phyloP scores from a whole-genome alignment of 2,888 invertebrate genomes.

The Lasiommata megera region DNA sequence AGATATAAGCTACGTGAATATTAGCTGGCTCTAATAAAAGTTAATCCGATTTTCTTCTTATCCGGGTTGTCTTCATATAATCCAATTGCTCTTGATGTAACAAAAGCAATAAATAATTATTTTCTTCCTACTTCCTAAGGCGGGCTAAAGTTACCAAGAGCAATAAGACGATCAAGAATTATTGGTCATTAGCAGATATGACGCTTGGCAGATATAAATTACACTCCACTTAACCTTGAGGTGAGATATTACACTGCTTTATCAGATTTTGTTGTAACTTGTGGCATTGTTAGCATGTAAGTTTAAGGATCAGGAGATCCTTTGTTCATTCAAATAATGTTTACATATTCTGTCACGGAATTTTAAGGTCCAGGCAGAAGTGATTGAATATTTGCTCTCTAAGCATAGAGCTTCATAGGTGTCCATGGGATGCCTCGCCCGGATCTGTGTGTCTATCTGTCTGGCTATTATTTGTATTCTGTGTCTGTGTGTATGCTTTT shows the following conservation, averaged over 20 bases:
- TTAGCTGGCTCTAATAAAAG: neutral
- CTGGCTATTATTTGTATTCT: too few species aligned
- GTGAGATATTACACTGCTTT: neutral
- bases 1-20: neutral
- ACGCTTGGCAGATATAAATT: neutral
- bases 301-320: too few species aligned
- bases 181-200: neutral
- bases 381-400: too few species aligned
- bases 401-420: too few species aligned
- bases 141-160: neutral
- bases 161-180: neutral
- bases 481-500: too few species aligned
- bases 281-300: too few species aligned
- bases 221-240: neutral
- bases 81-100: neutral
- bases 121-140: neutral
- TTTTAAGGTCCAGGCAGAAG: too few species aligned
- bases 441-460: too few species aligned
- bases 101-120: conserved; percentile 5
- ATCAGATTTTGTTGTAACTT: neutral
- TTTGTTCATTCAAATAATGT: too few species aligned
- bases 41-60: conserved; percentile 1
- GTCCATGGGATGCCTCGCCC: too few species aligned
- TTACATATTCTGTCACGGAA: too few species aligned
- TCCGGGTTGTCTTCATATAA: neutral